phyloP scores from a whole-genome alignment of 2,113 vertebrate species.

The Hemicordylus capensis region DNA sequence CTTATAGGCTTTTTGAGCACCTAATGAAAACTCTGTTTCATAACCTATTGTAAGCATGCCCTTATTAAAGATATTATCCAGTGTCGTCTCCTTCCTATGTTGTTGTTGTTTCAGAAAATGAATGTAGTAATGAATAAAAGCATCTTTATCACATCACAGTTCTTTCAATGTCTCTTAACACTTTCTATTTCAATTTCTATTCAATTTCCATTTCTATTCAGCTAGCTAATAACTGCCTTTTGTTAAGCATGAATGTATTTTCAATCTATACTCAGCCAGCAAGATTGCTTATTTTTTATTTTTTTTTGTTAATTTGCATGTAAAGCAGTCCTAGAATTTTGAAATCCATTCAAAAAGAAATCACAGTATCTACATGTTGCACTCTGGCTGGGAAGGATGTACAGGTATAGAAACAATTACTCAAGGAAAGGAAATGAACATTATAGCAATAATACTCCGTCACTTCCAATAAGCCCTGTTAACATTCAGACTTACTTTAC shows the following conservation, averaged over 20 bases:
- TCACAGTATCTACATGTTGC: not conserved
- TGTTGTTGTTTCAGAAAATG: constrained; percentile 41
- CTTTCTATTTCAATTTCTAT: constrained; percentile 52
- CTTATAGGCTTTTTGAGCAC: constrained; percentile 31
- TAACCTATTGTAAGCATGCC: constrained; percentile 21
- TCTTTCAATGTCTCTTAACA: constrained; percentile 21
- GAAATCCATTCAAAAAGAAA: constrained; percentile 40
- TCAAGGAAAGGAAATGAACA: constrained; percentile 11
- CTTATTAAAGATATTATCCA: constrained; percentile 38
- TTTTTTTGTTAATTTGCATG: constrained; percentile 22
- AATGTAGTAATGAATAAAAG: constrained; percentile 46
- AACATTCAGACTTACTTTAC: constrained; percentile 19
- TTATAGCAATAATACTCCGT: not conserved
- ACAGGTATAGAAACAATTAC: not conserved
- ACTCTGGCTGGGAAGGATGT: constrained; percentile 2
- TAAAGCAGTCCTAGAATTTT: constrained; percentile 6
- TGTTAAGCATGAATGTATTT: constrained; percentile 41
- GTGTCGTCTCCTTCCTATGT: not conserved
- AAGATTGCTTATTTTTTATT: not conserved
- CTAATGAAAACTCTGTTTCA: constrained; percentile 35
- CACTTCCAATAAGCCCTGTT: not conserved
- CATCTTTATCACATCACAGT: constrained; percentile 25
- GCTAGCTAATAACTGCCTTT: constrained; percentile 37
- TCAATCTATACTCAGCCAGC: constrained; percentile 26
- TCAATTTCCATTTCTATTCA: constrained; percentile 48